A percentile compares a stretch with the other conserved stretches of the same genome.
Conservation (phyloP, 2,888 invertebrate genomes). For the Neoaliturus tenellus region DNA sequence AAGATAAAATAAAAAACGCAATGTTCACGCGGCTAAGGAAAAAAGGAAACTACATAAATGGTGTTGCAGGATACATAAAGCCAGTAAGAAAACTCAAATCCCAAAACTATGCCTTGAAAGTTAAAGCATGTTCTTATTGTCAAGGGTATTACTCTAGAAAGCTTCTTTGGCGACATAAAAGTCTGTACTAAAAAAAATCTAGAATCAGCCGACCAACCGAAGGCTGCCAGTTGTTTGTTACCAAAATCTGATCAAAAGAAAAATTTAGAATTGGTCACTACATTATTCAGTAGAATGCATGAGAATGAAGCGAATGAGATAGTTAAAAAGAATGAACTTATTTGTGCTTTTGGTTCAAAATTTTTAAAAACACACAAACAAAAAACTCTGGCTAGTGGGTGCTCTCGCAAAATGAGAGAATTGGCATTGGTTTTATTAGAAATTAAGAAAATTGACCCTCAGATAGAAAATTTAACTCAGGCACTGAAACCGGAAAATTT, state of each 20-base stretch:
- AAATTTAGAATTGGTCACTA: neutral
- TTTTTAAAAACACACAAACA: conserved; percentile 45
- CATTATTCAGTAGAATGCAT: neutral
- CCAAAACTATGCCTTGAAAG: neutral
- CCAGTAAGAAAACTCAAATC: neutral
- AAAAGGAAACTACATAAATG: conserved; percentile 16
- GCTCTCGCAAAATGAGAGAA: conserved; percentile 47
- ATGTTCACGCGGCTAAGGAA: neutral
- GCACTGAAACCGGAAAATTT: conserved; percentile 37
- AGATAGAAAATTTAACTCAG: neutral
- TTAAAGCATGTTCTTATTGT: neutral
- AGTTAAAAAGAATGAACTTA: conserved; percentile 9
- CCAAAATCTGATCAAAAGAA: too few species aligned
- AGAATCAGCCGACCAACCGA: neutral
- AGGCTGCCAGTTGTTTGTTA: neutral
- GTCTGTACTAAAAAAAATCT: neutral
- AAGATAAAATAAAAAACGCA: neutral
- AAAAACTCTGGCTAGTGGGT: neutral
- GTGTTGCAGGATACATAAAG: neutral
- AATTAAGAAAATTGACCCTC: neutral
- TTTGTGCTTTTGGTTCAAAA: conserved; percentile 26
- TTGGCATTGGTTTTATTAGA: conserved; percentile 27
- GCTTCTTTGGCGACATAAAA: conserved; percentile 6
- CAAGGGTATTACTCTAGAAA: neutral
- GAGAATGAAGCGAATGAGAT: neutral